Conservation (phyloP, 2,797 vertebrate species). For the Melanotaenia nigrans region DNA sequence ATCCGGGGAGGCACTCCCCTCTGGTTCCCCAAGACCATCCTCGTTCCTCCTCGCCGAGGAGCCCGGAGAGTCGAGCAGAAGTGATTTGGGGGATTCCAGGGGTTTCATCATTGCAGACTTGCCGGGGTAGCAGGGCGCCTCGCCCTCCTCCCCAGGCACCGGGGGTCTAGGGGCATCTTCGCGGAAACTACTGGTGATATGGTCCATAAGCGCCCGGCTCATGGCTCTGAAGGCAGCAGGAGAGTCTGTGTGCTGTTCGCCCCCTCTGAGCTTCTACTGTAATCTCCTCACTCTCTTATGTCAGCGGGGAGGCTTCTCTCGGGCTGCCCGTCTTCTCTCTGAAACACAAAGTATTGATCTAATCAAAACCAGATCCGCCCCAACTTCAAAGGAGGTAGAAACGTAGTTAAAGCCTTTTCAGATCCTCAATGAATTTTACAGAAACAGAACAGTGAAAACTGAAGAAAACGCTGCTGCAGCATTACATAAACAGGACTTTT, state of each 20-base stretch:
- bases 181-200: slow-evolving; percentile 91
- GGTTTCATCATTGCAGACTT: slow-evolving; percentile 83
- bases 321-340: slow-evolving; percentile 88
- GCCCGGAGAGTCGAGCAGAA: slow-evolving; percentile 62
- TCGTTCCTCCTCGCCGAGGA: slow-evolving; percentile 89
- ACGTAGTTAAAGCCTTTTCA: slow-evolving; percentile 83
- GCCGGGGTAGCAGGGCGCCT: slow-evolving; percentile 86
- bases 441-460: slow-evolving; percentile 43
- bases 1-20: slow-evolving; percentile 95
- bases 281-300: slow-evolving; percentile 89
- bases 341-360: slow-evolving; percentile 94
- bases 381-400: slow-evolving; percentile 89
- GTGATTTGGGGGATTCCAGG: slow-evolving; percentile 76
- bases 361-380: slow-evolving; percentile 95
- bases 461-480: slow-evolving; percentile 62
- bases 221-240: slow-evolving; percentile 85
- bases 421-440: slow-evolving; percentile 79
- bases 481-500: slow-evolving; percentile 61
- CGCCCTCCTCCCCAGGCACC: slow-evolving; percentile 96
- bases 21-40: slow-evolving; percentile 94
- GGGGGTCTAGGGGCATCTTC: slow-evolving; percentile 97
- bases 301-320: slow-evolving; percentile 91
- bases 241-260: slow-evolving; percentile 60
- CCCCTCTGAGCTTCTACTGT: slow-evolving; percentile 82
- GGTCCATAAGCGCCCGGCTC: slow-evolving; percentile 91